Conservation (phyloP, 2,797 vertebrate genomes). For the Spinibarbus caldwelli region DNA sequence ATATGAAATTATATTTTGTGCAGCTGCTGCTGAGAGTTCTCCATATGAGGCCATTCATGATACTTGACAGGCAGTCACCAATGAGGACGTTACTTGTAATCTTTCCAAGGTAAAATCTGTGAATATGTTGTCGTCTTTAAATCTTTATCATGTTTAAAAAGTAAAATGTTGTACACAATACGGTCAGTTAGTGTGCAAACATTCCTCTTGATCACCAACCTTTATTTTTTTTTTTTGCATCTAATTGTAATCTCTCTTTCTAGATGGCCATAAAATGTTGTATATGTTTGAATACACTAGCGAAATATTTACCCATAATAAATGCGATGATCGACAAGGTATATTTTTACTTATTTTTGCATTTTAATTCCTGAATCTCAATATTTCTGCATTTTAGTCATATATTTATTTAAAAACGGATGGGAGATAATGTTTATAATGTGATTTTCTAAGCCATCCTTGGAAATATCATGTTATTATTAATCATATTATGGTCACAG, state of each 20-base stretch:
- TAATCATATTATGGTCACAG: background rate
- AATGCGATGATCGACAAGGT: background rate
- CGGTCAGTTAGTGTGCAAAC: background rate
- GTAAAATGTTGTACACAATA: background rate
- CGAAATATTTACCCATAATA: background rate
- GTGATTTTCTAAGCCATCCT: background rate
- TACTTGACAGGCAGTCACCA: background rate
- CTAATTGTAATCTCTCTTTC: background rate
- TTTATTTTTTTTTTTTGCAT: background rate
- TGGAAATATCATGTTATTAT: background rate
- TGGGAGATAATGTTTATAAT: background rate
- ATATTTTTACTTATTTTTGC: background rate
- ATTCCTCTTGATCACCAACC: background rate
- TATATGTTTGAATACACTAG: background rate
- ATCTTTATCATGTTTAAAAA: background rate
- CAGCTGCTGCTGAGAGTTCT: background rate
- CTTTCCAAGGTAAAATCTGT: slow-evolving; percentile 19
- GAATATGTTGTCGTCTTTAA: no score
- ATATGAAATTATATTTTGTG: background rate
- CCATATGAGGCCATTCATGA: background rate
- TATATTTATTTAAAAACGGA: background rate
- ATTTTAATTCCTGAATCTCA: background rate
- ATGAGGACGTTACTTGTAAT: background rate
- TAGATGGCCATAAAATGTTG: slow-evolving; percentile 14
- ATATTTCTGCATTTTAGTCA: background rate